Conservation (phyloP, 2,113 vertebrate genomes). For the Brachirus orientalis region DNA sequence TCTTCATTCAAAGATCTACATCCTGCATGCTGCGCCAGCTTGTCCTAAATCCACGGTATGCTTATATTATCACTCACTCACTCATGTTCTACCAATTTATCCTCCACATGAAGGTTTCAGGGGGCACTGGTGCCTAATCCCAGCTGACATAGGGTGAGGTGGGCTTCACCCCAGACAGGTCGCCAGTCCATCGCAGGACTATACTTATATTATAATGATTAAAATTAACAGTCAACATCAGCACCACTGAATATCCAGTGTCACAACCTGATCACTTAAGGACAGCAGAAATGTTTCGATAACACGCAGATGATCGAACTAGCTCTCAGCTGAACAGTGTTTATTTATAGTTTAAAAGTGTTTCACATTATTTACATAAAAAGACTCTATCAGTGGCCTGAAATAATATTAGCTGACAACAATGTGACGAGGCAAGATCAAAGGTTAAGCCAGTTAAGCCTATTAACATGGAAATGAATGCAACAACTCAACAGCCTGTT, state of each 20-base stretch:
- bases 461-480: slow-evolving; percentile 85
- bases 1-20: slow-evolving; percentile 7
- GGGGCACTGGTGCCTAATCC: too few species aligned
- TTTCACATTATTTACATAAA: slow-evolving; percentile 76
- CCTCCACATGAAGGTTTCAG: too few species aligned
- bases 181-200: too few species aligned
- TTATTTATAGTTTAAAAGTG: slow-evolving; percentile 78
- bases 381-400: slow-evolving; percentile 64
- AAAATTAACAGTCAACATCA: slow-evolving; percentile 29
- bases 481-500: slow-evolving; percentile 82
- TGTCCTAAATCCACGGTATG: slow-evolving; percentile 15
- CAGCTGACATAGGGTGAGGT: too few species aligned
- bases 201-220: slow-evolving; percentile 25
- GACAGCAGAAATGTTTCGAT: slow-evolving; percentile 60
- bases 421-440: slow-evolving; percentile 69
- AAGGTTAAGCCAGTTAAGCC: slow-evolving; percentile 77
- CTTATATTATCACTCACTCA: too few species aligned
- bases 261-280: slow-evolving; percentile 44
- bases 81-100: too few species aligned
- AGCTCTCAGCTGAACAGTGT: slow-evolving; percentile 55
- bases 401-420: slow-evolving; percentile 75
- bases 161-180: too few species aligned
- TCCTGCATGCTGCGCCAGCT: slow-evolving; percentile 1
- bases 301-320: slow-evolving; percentile 46
- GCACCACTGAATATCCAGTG: slow-evolving; percentile 34